Evolutionary conservation across 2,797 vertebrate species (phyloP).

Genomic region (Falco peregrinus): DNA sequence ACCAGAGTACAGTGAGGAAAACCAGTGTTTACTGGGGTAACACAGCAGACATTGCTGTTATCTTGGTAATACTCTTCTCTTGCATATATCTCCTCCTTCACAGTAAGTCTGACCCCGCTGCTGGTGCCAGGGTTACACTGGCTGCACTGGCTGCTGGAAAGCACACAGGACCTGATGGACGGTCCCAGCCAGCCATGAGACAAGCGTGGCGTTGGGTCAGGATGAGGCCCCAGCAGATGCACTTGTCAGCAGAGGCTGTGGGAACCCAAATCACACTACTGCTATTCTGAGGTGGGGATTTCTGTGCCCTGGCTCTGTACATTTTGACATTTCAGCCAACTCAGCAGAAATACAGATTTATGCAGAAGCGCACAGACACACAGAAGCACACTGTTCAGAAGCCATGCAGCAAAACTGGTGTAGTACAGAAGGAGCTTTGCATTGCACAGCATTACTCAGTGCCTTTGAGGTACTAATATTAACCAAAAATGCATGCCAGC

Average conservation of each 20-base stretch:
- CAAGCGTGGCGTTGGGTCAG: accelerated
- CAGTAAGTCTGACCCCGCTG: neutral
- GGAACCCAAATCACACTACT: neutral
- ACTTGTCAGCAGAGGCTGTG: neutral
- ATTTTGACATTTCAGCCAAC: neutral
- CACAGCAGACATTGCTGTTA: neutral
- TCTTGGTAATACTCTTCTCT: neutral
- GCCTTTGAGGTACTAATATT: neutral
- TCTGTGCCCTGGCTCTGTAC: neutral
- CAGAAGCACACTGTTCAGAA: neutral
- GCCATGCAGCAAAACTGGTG: accelerated
- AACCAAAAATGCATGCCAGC: neutral
- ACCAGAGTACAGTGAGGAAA: accelerated
- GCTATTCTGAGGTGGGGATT: neutral
- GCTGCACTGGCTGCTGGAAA: neutral
- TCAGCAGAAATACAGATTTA: neutral
- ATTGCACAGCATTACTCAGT: neutral
- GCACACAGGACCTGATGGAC: accelerated
- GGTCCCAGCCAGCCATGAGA: accelerated
- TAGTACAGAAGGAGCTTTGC: neutral
- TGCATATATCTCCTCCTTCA: accelerated
- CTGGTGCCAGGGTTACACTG: neutral
- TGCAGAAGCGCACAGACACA: neutral
- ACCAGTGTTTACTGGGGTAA: neutral
- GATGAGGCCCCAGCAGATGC: neutral